These are phyloP conservation scores for Copidosoma floridanum DNA, from an alignment of 1,140 invertebrate species.

Conservation along the genomic window DNA sequence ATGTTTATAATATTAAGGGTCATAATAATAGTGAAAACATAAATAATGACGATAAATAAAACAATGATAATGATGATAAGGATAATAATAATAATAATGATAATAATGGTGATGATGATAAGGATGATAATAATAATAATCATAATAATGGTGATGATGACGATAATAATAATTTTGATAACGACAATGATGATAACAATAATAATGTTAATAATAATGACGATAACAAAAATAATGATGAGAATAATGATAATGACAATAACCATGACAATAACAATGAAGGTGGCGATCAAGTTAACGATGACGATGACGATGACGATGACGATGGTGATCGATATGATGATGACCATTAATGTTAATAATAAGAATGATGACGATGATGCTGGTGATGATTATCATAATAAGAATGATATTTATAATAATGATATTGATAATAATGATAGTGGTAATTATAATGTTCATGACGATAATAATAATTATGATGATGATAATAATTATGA, in stretches of 20 bases:
- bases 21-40: not conserved
- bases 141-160: no score
- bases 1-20: not conserved
- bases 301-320: not conserved
- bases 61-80: no score
- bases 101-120: not conserved
- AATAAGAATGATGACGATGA: not conserved
- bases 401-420: not conserved
- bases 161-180: no score
- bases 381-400: not conserved
- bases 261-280: not conserved
- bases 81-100: not conserved
- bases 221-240: no score
- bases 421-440: not conserved
- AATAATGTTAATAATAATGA: not conserved
- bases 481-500: no score
- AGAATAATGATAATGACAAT: not conserved
- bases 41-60: no score
- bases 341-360: not conserved
- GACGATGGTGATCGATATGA: not conserved
- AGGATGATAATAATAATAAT: no score
- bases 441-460: not conserved
- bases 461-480: no score
- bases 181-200: not conserved
- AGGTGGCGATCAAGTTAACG: not conserved